Evolutionary conservation across 2,888 invertebrate genomes (phyloP).

Genomic region (Mantis religiosa): DNA sequence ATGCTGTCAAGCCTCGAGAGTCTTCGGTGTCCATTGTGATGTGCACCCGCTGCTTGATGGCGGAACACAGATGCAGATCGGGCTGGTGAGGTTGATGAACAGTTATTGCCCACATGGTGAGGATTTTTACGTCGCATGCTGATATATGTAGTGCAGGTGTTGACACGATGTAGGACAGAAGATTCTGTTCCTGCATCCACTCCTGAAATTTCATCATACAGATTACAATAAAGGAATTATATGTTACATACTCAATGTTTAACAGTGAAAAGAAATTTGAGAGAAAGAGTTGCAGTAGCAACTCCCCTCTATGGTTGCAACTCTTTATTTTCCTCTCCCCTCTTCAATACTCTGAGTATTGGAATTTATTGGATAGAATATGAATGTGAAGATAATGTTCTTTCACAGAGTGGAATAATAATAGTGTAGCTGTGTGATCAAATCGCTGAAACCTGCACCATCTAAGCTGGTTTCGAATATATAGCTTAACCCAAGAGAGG

Average conservation of each 20-base stretch:
- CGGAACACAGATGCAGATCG: background rate
- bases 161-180: constrained; percentile 56
- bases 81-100: background rate
- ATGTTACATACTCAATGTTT: background rate
- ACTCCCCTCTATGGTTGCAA: no score
- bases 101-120: background rate
- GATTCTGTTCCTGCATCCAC: constrained; percentile 48
- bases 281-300: no score
- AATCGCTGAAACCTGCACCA: no score
- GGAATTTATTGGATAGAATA: no score
- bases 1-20: background rate
- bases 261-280: background rate
- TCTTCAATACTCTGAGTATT: no score
- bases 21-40: constrained; percentile 2
- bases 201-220: constrained; percentile 38
- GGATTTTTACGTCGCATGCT: constrained; percentile 46
- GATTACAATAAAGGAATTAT: background rate
- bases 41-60: background rate
- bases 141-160: constrained; percentile 60
- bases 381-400: no score
- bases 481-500: no score
- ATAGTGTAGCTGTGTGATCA: no score
- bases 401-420: no score
- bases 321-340: no score
- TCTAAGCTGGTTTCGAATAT: no score